Percentiles rank a stretch among this genome's conserved stretches.
These are phyloP conservation scores for Carcinoscorpius rotundicauda DNA, from an alignment of 1,140 invertebrate genomes.

Conservation along the genomic window DNA sequence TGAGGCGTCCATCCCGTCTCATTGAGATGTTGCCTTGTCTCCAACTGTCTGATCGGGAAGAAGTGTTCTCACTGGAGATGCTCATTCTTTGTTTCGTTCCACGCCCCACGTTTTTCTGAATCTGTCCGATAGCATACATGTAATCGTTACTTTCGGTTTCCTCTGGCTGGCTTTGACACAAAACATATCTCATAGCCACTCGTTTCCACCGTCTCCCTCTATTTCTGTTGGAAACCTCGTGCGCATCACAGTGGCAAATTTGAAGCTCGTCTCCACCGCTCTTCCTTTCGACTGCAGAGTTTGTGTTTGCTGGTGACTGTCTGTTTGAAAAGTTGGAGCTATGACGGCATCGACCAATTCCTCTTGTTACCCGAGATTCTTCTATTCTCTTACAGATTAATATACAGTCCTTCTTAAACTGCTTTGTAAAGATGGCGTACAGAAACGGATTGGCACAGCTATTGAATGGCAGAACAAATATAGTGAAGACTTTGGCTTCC, in stretches of 20 bases:
- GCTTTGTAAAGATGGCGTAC: conserved; percentile 92
- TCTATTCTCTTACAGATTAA: conserved; percentile 86
- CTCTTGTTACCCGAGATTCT: conserved; percentile 46
- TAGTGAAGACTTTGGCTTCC: conserved; percentile 92
- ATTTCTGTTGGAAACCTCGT: too few relatives aligned
- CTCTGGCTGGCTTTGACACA: conserved; percentile 8
- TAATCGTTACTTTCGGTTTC: conserved; percentile 41
- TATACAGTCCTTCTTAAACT: conserved; percentile 95
- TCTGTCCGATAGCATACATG: conserved; percentile 64
- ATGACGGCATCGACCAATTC: conserved; percentile 65
- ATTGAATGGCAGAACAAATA: conserved; percentile 87
- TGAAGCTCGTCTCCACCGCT: background rate
- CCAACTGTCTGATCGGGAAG: conserved; percentile 69
- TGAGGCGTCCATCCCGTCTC: conserved; percentile 15
- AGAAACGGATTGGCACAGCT: conserved; percentile 95
- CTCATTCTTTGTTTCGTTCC: conserved; percentile 44
- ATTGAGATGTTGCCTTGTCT: conserved; percentile 28
- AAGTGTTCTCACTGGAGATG: conserved; percentile 75
- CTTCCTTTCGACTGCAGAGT: conserved; percentile 57
- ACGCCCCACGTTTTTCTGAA: conserved; percentile 36
- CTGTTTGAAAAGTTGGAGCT: conserved; percentile 79
- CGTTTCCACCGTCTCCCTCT: conserved; percentile 19
- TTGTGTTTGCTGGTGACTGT: conserved; percentile 65
- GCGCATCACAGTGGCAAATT: too few relatives aligned
- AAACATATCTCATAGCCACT: conserved; percentile 20